These are phyloP conservation scores for Sebastes oblongus DNA, from an alignment of 2,797 vertebrate species.

Conservation along the genomic window DNA sequence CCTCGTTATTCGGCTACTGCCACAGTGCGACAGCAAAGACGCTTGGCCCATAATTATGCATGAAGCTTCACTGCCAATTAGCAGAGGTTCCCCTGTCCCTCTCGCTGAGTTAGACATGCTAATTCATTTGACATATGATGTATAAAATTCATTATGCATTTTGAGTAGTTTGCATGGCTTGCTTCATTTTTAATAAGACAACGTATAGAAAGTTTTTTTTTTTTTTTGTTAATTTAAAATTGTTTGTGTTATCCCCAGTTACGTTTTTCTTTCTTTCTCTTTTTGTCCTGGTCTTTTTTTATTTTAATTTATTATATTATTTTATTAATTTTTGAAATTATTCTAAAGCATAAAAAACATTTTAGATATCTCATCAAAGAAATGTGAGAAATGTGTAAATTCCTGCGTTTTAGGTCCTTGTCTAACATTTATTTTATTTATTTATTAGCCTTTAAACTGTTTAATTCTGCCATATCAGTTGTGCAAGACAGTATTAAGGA, in stretches of 20 bases:
- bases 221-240: constrained; percentile 44
- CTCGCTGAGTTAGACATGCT: constrained; percentile 86
- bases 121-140: constrained; percentile 88
- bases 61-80: constrained; percentile 87
- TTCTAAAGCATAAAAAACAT: constrained; percentile 9
- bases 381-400: constrained; percentile 14
- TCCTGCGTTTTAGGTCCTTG: not conserved
- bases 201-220: constrained; percentile 67
- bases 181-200: constrained; percentile 82
- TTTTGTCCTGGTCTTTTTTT: constrained; percentile 26
- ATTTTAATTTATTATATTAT: not conserved
- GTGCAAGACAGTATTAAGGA: not conserved
- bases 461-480: not conserved
- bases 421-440: constrained; percentile 9
- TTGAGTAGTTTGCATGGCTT: constrained; percentile 85
- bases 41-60: constrained; percentile 86
- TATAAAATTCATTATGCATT: constrained; percentile 89
- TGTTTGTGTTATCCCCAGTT: constrained; percentile 33
- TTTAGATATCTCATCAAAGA: constrained; percentile 12
- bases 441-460: constrained; percentile 4
- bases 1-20: constrained; percentile 82
- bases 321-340: not conserved
- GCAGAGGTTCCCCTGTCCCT: constrained; percentile 85
- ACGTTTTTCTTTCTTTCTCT: constrained; percentile 3
- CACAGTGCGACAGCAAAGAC: constrained; percentile 79